These are phyloP conservation scores for Drosophila anceps DNA, from an alignment of 2,888 invertebrate species.

Conservation along the genomic window DNA sequence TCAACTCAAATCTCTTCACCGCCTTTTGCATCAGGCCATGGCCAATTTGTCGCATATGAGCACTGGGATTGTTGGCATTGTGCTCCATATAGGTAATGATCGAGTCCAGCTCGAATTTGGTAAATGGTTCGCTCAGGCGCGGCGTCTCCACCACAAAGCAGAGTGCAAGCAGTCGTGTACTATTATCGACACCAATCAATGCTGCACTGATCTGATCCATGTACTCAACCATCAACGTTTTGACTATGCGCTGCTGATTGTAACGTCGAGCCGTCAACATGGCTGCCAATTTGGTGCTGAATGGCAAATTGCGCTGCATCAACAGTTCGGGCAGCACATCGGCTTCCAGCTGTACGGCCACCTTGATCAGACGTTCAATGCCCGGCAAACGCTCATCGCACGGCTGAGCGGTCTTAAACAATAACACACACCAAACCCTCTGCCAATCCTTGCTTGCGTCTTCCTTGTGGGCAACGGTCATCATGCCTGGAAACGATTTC, in stretches of 20 bases:
- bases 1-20: slow-evolving; percentile 86
- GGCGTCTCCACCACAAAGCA: slow-evolving; percentile 90
- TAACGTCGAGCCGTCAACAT: slow-evolving; percentile 85
- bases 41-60: slow-evolving; percentile 85
- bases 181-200: slow-evolving; percentile 85
- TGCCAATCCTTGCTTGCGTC: slow-evolving; percentile 85
- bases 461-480: slow-evolving; percentile 85
- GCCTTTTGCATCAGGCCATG: slow-evolving; percentile 90
- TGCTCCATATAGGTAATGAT: slow-evolving; percentile 88
- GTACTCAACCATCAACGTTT: not conserved
- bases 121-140: slow-evolving; percentile 90
- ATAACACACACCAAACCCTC: slow-evolving; percentile 85
- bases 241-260: slow-evolving; percentile 73
- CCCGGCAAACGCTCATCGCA: slow-evolving; percentile 65
- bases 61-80: slow-evolving; percentile 89
- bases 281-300: slow-evolving; percentile 83
- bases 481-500: slow-evolving; percentile 79
- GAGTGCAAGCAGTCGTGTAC: slow-evolving; percentile 90
- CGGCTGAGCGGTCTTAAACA: slow-evolving; percentile 65
- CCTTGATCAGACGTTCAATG: slow-evolving; percentile 78
- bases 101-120: slow-evolving; percentile 88
- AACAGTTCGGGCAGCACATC: slow-evolving; percentile 72
- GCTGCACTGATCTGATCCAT: slow-evolving; percentile 86
- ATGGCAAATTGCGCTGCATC: slow-evolving; percentile 49
- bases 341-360: slow-evolving; percentile 80